phyloP scores from a whole-genome alignment of 2,113 vertebrate genomes.

The Neotoma lepida region DNA sequence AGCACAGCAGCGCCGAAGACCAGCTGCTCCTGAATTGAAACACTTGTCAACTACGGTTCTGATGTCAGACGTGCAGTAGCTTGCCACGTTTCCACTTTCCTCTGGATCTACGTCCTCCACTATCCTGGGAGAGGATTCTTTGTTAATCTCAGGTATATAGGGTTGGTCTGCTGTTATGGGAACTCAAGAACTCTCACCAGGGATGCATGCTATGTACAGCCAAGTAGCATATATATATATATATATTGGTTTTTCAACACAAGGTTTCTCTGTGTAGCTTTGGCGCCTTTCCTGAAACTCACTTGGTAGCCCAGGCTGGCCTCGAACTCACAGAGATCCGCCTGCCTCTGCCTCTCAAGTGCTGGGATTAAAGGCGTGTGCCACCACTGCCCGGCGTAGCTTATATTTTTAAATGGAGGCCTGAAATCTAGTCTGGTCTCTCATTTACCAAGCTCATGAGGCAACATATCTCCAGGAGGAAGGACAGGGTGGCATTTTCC shows the following conservation, averaged over 20 bases:
- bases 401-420: neutral
- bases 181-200: neutral
- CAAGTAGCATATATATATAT: neutral
- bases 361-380: too few species aligned
- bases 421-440: slow-evolving; percentile 19
- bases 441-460: neutral
- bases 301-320: too few species aligned
- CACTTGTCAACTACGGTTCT: neutral
- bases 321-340: too few species aligned
- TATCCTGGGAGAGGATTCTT: neutral
- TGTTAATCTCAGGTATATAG: neutral
- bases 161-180: neutral
- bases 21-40: neutral
- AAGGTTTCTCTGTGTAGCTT: too few species aligned
- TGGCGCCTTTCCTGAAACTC: too few species aligned
- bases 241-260: too few species aligned
- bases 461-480: neutral
- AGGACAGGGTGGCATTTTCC: neutral
- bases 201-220: neutral
- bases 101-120: neutral
- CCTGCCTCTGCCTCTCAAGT: too few species aligned
- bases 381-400: too few species aligned
- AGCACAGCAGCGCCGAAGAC: neutral
- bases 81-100: slow-evolving; percentile 9
- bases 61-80: neutral